Conservation (phyloP, 2,797 vertebrate genomes). For the Halcyon leucocephala region DNA sequence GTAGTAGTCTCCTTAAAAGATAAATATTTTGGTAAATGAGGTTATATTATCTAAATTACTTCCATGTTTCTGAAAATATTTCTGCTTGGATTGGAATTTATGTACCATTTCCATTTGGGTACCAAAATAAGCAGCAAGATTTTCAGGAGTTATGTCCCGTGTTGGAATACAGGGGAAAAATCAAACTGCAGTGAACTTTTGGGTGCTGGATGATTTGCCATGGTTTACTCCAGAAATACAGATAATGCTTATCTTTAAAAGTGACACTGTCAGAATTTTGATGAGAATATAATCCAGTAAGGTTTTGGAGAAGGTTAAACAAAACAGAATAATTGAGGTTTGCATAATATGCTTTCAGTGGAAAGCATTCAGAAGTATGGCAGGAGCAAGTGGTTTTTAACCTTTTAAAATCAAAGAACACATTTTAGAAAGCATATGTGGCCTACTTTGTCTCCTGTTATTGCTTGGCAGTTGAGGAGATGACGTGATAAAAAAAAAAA, state of each 20-base stretch:
- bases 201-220: background rate
- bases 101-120: background rate
- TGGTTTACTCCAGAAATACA: background rate
- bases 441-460: background rate
- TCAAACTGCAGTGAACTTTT: background rate
- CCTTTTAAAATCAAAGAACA: background rate
- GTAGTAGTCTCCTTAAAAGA: background rate
- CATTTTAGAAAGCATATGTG: background rate
- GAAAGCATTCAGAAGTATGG: background rate
- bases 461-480: background rate
- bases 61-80: background rate
- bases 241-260: constrained; percentile 10
- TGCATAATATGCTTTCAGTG: background rate
- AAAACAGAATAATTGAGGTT: background rate
- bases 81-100: background rate
- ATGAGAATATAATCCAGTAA: background rate
- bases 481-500: background rate
- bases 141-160: background rate
- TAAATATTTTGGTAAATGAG: background rate
- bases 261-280: background rate
- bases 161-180: background rate
- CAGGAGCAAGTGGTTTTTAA: background rate
- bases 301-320: background rate
- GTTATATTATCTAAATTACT: background rate
- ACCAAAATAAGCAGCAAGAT: background rate